Evolutionary conservation across 2,888 invertebrate species (phyloP).

Genomic region (Aplocera efformata): DNA sequence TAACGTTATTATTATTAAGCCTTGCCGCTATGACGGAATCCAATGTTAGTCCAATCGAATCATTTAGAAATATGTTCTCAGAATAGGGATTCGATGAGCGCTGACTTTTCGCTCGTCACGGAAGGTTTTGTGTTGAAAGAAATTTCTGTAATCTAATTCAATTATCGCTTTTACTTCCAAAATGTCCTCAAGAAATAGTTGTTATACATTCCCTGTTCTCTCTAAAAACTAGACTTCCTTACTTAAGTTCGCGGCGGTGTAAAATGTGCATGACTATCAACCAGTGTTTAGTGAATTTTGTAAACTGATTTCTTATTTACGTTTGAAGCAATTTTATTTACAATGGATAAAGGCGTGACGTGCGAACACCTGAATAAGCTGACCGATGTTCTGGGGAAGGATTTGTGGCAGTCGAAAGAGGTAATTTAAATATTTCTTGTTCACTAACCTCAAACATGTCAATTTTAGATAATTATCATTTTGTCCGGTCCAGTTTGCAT

Average conservation of each 20-base stretch:
- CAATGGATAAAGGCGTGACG: slow-evolving; percentile 72
- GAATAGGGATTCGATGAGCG: slow-evolving; percentile 22
- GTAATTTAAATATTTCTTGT: slow-evolving; percentile 42
- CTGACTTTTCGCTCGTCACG: slow-evolving; percentile 78
- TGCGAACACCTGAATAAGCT: slow-evolving; percentile 74
- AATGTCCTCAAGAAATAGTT: slow-evolving; percentile 54
- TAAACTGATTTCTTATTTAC: slow-evolving; percentile 55
- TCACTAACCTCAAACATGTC: slow-evolving; percentile 65
- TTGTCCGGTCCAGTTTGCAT: slow-evolving; percentile 46
- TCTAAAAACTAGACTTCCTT: slow-evolving; percentile 34
- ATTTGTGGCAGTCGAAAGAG: slow-evolving; percentile 71
- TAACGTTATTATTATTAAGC: too few species aligned
- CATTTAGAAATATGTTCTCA: too few species aligned
- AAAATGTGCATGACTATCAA: slow-evolving; percentile 61
- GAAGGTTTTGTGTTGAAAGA: slow-evolving; percentile 67
- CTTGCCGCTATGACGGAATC: too few species aligned
- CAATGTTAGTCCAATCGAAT: too few species aligned
- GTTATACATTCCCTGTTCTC: slow-evolving; percentile 32
- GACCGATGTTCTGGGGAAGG: slow-evolving; percentile 59
- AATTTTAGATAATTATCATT: slow-evolving; percentile 59
- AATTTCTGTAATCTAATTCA: slow-evolving; percentile 74
- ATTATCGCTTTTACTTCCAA: slow-evolving; percentile 49
- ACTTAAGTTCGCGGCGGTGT: slow-evolving; percentile 40
- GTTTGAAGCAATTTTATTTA: slow-evolving; percentile 43
- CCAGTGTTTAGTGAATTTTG: slow-evolving; percentile 45